Conservation (phyloP, 2,888 invertebrate genomes). For the Tinea semifulvella region DNA sequence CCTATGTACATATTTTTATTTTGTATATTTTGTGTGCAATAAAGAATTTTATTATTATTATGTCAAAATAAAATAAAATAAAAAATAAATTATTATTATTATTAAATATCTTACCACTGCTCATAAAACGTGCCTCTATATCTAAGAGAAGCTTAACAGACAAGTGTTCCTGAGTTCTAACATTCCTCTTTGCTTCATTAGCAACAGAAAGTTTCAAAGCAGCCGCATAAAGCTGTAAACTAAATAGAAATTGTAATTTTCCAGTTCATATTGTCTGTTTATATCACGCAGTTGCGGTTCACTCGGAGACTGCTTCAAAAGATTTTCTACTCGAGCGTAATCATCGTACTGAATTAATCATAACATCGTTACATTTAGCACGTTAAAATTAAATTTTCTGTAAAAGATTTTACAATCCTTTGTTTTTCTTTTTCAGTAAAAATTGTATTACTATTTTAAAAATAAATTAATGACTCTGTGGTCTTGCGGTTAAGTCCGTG, state of each 20-base stretch:
- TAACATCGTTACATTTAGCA: background rate
- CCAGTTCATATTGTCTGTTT: slow-evolving; percentile 1
- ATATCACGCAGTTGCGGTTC: background rate
- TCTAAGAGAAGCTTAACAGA: background rate
- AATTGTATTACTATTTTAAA: too few relatives aligned
- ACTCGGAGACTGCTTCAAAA: background rate
- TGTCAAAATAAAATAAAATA: too few relatives aligned
- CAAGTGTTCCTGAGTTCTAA: background rate
- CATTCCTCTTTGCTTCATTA: slow-evolving; percentile 3
- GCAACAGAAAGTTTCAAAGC: slow-evolving; percentile 7
- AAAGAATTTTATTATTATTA: too few relatives aligned
- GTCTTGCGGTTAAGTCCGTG: too few relatives aligned
- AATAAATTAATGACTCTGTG: too few relatives aligned
- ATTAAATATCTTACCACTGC: background rate
- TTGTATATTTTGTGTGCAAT: too few relatives aligned
- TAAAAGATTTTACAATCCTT: too few relatives aligned
- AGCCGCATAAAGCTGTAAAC: slow-evolving; percentile 5
- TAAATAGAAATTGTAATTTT: slow-evolving; percentile 10
- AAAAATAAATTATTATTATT: too few relatives aligned
- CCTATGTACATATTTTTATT: too few relatives aligned
- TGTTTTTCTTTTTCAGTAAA: too few relatives aligned
- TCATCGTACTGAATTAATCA: background rate
- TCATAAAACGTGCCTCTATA: background rate
- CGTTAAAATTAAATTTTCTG: background rate
- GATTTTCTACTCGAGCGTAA: background rate